Percentiles rank a stretch among this genome's conserved stretches.
Evolutionary conservation across 1,140 invertebrate species (phyloP).

Genomic region (Caligus rogercresseyi): DNA sequence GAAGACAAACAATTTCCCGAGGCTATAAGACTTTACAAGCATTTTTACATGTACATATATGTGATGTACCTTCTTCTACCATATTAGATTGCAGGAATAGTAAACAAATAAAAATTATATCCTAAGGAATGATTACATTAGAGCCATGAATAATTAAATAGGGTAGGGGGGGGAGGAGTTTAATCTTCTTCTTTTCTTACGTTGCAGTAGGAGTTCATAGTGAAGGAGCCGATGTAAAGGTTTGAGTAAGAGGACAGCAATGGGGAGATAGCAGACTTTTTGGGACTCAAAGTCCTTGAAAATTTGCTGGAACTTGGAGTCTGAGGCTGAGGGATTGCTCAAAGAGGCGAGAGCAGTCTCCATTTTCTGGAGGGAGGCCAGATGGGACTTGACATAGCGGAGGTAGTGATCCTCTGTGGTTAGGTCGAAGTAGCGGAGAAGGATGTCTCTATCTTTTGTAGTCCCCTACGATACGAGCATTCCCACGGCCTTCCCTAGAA

Average conservation of each 20-base stretch:
- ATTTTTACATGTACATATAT: no score
- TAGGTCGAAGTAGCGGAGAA: constrained; percentile 41
- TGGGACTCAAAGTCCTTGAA: constrained; percentile 68
- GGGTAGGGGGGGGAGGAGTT: no score
- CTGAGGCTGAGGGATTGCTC: constrained; percentile 28
- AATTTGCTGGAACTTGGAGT: constrained; percentile 45
- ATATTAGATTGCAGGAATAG: no score
- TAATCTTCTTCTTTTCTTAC: constrained; percentile 42
- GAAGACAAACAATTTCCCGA: no score
- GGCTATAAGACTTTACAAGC: no score
- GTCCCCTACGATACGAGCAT: constrained; percentile 33
- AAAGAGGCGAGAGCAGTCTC: constrained; percentile 51
- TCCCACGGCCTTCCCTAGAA: constrained; percentile 37
- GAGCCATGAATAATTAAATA: no score
- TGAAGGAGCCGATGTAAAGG: constrained; percentile 72
- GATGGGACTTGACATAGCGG: constrained; percentile 55
- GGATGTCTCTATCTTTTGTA: constrained; percentile 44
- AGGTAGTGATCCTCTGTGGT: constrained; percentile 47
- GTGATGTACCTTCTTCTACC: no score
- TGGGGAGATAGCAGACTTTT: constrained; percentile 65
- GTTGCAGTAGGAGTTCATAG: constrained; percentile 59
- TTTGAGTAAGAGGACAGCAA: constrained; percentile 67
- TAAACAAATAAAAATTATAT: no score
- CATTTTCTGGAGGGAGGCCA: constrained; percentile 51
- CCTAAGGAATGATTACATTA: no score